phyloP scores from a whole-genome alignment of 2,888 invertebrate species.

The Agrypnus murinus region DNA sequence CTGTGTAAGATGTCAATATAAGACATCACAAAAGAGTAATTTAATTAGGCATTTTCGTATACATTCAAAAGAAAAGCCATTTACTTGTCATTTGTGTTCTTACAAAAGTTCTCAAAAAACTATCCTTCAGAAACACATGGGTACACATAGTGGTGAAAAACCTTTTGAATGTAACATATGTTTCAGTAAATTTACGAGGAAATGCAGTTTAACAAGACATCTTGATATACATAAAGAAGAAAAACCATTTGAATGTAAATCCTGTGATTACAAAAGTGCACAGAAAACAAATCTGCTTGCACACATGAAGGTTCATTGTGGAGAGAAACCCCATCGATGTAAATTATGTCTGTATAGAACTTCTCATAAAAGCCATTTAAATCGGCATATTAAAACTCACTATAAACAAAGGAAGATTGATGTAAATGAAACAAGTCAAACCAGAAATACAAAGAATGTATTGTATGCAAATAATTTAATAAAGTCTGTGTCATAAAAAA shows the following conservation, averaged over 20 bases:
- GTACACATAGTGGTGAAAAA: not conserved
- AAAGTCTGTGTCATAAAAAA: no score
- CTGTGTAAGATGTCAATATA: no score
- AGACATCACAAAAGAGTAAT: not conserved
- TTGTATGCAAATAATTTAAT: no score
- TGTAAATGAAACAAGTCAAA: no score
- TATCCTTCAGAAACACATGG: conserved; percentile 2
- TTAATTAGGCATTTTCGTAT: not conserved
- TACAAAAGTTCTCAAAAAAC: conserved; percentile 8
- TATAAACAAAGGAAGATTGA: not conserved
- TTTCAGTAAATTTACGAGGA: no score
- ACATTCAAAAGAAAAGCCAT: conserved; percentile 6
- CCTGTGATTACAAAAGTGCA: not conserved
- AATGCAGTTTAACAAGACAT: no score
- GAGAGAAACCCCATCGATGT: not conserved
- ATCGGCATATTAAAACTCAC: not conserved
- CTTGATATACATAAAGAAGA: no score
- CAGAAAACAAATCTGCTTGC: not conserved
- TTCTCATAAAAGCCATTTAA: conserved; percentile 1
- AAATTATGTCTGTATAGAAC: not conserved
- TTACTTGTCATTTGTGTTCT: not conserved
- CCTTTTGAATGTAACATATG: no score
- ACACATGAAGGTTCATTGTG: not conserved
- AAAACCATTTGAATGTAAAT: no score
- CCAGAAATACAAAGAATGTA: no score